Conservation (phyloP, 1,140 invertebrate species). For the Orchesella cincta region DNA sequence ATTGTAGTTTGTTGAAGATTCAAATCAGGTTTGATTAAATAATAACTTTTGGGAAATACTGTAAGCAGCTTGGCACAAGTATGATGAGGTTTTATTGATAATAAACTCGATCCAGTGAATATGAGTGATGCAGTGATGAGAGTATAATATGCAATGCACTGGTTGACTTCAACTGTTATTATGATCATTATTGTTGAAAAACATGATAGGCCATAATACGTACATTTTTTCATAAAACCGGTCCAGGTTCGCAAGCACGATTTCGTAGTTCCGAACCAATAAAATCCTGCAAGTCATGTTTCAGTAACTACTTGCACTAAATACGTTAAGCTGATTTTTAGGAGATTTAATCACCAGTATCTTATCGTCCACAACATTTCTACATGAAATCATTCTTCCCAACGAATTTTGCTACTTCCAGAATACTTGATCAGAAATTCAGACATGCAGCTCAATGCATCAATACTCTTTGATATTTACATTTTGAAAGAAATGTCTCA, state of each 20-base stretch:
- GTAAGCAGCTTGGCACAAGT: conserved; percentile 17
- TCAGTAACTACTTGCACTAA: too few species aligned
- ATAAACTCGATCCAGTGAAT: background rate
- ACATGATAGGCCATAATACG: conserved; percentile 1
- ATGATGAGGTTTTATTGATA: background rate
- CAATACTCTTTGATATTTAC: too few species aligned
- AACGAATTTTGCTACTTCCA: background rate
- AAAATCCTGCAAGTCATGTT: too few species aligned
- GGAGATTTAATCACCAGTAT: background rate
- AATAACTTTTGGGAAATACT: background rate
- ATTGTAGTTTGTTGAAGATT: too few species aligned
- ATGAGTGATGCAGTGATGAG: conserved; percentile 28
- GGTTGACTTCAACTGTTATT: conserved; percentile 24
- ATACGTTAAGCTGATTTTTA: background rate
- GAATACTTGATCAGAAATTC: background rate
- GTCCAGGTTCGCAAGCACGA: conserved; percentile 5
- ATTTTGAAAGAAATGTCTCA: too few species aligned
- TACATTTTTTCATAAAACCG: background rate
- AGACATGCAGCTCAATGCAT: background rate
- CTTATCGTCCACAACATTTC: background rate
- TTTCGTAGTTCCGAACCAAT: background rate
- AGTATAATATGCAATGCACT: conserved; percentile 23
- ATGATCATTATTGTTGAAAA: conserved; percentile 22
- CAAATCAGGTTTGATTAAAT: background rate
- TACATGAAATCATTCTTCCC: background rate